Percentiles rank a stretch among this genome's conserved stretches.
These are phyloP conservation scores for Callopanchax toddi DNA, from an alignment of 2,113 vertebrate genomes.

Conservation along the genomic window DNA sequence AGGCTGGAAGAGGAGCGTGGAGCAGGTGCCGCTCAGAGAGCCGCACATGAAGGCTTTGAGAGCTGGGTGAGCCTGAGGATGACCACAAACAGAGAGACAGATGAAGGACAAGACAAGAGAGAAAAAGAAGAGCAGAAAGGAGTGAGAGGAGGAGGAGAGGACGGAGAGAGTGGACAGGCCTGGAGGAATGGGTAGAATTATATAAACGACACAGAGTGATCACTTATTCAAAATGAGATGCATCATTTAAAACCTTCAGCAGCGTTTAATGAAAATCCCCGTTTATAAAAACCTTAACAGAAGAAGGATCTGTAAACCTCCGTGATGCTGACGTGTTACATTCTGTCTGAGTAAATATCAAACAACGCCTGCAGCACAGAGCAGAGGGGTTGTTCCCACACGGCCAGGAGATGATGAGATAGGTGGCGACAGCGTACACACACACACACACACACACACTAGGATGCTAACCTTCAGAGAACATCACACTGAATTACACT, in stretches of 20 bases:
- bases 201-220: background rate
- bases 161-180: background rate
- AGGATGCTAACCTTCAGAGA: background rate
- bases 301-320: too few relatives aligned
- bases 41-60: slow-evolving; percentile 96
- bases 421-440: slow-evolving; percentile 42
- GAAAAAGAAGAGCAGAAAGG: background rate
- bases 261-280: too few relatives aligned
- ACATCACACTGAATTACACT: background rate
- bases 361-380: slow-evolving; percentile 27
- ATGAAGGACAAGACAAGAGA: background rate
- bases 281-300: too few relatives aligned
- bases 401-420: slow-evolving; percentile 60
- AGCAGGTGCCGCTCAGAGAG: slow-evolving; percentile 95
- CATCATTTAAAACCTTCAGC: too few relatives aligned
- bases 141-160: background rate
- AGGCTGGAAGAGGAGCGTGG: slow-evolving; percentile 94
- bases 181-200: too few relatives aligned
- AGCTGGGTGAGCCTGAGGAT: slow-evolving; percentile 87
- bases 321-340: slow-evolving; percentile 10
- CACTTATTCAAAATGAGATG: too few relatives aligned
- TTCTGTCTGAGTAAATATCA: background rate
- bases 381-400: slow-evolving; percentile 30
- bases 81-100: background rate
- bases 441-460: background rate